Conservation (phyloP, 2,113 vertebrate genomes). For the Caracal caracal region DNA sequence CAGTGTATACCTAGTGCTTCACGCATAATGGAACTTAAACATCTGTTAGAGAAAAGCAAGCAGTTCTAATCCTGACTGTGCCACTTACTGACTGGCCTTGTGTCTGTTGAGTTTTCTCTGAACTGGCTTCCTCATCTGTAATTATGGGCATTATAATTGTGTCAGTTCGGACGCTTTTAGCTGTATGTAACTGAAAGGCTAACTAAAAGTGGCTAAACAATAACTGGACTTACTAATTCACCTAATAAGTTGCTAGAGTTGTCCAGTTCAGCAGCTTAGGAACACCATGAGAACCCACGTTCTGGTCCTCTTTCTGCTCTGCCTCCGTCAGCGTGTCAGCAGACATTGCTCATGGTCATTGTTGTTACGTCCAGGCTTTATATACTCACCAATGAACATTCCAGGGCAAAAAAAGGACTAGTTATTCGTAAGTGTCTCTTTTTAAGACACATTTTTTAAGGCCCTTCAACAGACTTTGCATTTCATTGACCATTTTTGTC, state of each 20-base stretch:
- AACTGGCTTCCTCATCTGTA: background rate
- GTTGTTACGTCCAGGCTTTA: background rate
- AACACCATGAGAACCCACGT: background rate
- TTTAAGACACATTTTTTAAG: background rate
- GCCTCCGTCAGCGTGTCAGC: background rate
- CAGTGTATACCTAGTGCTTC: background rate
- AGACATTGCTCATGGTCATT: background rate
- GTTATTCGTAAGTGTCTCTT: background rate
- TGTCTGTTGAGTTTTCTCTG: conserved; percentile 16
- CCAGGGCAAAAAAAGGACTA: background rate
- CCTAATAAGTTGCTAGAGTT: background rate
- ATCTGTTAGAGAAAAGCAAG: background rate
- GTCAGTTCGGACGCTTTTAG: background rate
- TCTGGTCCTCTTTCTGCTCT: background rate
- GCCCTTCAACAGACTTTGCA: background rate
- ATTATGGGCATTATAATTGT: background rate
- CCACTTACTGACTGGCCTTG: background rate
- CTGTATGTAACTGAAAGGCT: background rate
- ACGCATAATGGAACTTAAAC: background rate
- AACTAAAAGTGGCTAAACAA: background rate
- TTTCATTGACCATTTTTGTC: background rate
- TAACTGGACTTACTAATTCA: background rate
- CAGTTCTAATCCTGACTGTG: background rate
- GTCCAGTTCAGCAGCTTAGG: background rate
- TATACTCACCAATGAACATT: background rate